phyloP scores from a whole-genome alignment of 2,113 vertebrate genomes.

The Myocastor coypus region DNA sequence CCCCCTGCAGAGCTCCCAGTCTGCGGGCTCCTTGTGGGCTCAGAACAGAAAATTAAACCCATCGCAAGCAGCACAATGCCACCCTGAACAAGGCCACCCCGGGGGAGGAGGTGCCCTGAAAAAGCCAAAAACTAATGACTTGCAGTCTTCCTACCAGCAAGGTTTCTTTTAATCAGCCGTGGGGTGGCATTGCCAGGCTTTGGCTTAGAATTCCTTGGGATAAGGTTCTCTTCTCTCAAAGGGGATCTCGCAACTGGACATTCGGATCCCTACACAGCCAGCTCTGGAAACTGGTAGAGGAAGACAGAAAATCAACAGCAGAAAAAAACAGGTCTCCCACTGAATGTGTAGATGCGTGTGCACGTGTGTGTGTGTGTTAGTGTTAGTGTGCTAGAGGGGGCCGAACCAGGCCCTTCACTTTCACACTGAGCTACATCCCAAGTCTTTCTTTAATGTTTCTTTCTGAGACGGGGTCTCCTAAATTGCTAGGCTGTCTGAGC shows the following conservation, averaged over 20 bases:
- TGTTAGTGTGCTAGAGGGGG: neutral
- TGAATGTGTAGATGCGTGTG: no score
- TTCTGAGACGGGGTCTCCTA: neutral
- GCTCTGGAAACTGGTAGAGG: neutral
- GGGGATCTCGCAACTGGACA: conserved; percentile 51
- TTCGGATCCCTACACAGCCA: neutral
- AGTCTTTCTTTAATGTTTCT: no score
- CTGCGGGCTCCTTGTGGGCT: conserved; percentile 40
- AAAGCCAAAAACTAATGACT: conserved; percentile 60
- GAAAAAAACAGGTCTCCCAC: neutral
- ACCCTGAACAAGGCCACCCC: conserved; percentile 59
- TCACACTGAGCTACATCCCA: neutral
- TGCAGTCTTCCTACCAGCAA: conserved; percentile 49
- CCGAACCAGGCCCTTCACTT: neutral
- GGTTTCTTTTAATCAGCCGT: conserved; percentile 72
- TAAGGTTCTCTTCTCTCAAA: conserved; percentile 37
- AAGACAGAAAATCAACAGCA: neutral
- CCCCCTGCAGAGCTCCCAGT: neutral
- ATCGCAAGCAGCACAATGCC: neutral
- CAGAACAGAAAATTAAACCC: conserved; percentile 68
- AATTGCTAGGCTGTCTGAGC: neutral
- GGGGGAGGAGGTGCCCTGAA: neutral
- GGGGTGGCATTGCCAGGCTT: neutral
- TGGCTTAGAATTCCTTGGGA: conserved; percentile 57
- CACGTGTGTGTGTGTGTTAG: neutral